phyloP scores from a whole-genome alignment of 2,888 invertebrate genomes.

The Pilophorus perplexus region DNA sequence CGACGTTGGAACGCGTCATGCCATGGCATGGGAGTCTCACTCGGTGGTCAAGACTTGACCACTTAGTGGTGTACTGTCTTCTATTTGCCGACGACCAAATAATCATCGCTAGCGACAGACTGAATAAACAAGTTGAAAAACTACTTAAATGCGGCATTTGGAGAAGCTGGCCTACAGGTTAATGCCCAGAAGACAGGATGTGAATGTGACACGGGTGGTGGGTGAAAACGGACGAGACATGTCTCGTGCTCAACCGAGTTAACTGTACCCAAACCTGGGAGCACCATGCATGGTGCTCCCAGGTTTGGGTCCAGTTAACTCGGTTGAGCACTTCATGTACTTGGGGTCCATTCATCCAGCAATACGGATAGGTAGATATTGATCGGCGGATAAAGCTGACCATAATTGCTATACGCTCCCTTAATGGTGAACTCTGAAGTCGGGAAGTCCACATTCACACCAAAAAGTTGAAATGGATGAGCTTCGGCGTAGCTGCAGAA shows the following conservation, averaged over 20 bases:
- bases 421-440: neutral
- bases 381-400: neutral
- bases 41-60: too few relatives aligned
- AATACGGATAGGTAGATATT: neutral
- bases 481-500: too few relatives aligned
- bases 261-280: neutral
- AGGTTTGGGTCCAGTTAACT: neutral
- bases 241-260: too few relatives aligned
- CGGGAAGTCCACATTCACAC: neutral
- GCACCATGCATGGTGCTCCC: neutral
- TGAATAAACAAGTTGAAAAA: too few relatives aligned
- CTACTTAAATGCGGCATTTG: neutral
- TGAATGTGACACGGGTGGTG: too few relatives aligned
- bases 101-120: neutral
- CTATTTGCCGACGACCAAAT: constrained; percentile 7
- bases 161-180: neutral
- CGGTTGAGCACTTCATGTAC: too few relatives aligned
- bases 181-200: too few relatives aligned
- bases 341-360: constrained; percentile 1
- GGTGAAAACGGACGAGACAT: neutral
- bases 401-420: neutral
- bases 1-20: neutral
- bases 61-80: too few relatives aligned
- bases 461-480: too few relatives aligned
- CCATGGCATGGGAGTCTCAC: too few relatives aligned